Evolutionary conservation across 2,888 invertebrate species (phyloP).

Genomic region (Epinotia ramella): DNA sequence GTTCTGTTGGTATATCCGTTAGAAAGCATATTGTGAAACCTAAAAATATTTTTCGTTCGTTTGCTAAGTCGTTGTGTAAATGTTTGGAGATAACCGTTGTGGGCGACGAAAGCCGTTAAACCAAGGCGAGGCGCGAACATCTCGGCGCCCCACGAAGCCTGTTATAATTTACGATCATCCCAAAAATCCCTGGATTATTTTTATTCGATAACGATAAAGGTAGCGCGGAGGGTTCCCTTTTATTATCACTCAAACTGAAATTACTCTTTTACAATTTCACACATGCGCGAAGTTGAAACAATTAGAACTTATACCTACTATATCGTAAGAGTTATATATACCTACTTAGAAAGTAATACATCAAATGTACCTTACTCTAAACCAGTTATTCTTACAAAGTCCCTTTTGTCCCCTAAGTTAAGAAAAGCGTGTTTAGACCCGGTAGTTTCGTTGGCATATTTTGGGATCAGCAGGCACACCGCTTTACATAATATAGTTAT

Average conservation of each 20-base stretch:
- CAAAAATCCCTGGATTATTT: constrained; percentile 84
- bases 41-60: constrained; percentile 21
- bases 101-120: constrained; percentile 52
- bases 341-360: not conserved
- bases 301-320: constrained; percentile 44
- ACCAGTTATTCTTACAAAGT: not conserved
- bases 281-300: constrained; percentile 63
- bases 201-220: constrained; percentile 85
- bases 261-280: constrained; percentile 80
- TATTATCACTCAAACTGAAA: constrained; percentile 82
- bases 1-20: constrained; percentile 9
- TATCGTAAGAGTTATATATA: not conserved
- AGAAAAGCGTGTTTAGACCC: not conserved
- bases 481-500: too few species aligned
- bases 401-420: constrained; percentile 8
- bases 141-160: constrained; percentile 70
- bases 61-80: constrained; percentile 39
- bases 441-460: not conserved
- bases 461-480: not conserved
- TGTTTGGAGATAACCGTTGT: constrained; percentile 35
- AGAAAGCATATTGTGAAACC: constrained; percentile 42
- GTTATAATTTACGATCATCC: constrained; percentile 85
- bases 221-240: constrained; percentile 81
- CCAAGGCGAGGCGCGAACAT: constrained; percentile 54
- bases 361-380: not conserved